These are phyloP conservation scores for Origma solitaria DNA, from an alignment of 2,113 vertebrate species.

Conservation along the genomic window DNA sequence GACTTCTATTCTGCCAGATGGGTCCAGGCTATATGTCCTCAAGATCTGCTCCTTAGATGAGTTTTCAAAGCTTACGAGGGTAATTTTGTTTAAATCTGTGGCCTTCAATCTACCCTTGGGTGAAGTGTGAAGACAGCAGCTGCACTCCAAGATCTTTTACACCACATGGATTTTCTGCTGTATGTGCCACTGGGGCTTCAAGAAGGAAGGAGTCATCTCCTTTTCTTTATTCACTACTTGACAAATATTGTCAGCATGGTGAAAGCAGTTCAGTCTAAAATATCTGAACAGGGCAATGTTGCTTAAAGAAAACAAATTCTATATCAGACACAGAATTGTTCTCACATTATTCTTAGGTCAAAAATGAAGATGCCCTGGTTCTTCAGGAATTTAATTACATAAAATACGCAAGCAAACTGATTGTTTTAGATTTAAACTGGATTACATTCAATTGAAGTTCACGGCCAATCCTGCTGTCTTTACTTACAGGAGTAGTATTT, in stretches of 20 bases:
- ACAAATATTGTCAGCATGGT: background rate
- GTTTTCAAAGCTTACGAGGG: background rate
- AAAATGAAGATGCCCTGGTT: background rate
- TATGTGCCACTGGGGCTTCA: background rate
- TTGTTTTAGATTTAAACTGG: slow-evolving; percentile 6
- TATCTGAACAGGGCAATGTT: background rate
- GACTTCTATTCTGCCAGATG: background rate
- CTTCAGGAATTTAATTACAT: background rate
- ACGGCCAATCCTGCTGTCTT: background rate
- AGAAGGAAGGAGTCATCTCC: background rate
- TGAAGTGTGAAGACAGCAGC: slow-evolving; percentile 6
- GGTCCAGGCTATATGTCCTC: background rate
- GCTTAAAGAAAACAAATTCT: background rate
- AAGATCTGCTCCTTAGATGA: background rate
- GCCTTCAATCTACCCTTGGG: background rate
- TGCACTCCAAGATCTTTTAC: background rate
- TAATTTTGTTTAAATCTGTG: background rate
- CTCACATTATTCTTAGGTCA: background rate
- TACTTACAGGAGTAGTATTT: background rate
- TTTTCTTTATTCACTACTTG: background rate
- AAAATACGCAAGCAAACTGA: background rate
- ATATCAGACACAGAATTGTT: background rate
- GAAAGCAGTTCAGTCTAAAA: background rate
- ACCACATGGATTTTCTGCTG: background rate
- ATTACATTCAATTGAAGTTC: background rate